Base-by-base conservation (phyloP, 2,888 invertebrate species). In the Epsilonema sp. region DNA sequence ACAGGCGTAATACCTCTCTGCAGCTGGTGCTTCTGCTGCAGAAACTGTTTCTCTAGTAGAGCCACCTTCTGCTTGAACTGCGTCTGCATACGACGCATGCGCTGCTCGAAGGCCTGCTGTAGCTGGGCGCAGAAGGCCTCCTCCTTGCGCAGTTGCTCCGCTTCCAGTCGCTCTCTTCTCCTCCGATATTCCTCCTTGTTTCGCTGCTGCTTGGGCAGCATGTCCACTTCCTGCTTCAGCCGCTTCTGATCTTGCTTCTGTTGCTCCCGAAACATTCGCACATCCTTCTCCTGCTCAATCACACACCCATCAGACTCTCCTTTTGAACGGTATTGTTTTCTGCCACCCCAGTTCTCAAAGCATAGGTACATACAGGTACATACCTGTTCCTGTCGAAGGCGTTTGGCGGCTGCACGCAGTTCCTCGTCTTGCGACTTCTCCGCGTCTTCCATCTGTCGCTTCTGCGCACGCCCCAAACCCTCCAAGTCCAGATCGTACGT, bases 401-500 rank as follows among this genome's bases (percentile, higher is more conserved):
- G 78, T 67, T 90, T 92, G 45, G 84, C 82, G 13, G 84, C 78
- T 46, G 78, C 74, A 19, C 86, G 74, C 51, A 92, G 71, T 60
- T 97, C 94, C 2, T 79, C 76, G 61, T 90, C 87, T 58, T 90
- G 85, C 58, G 80, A 79, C 40, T 79, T 78, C 67, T 92, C 92
- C 1, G 86, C 84, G 48, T 85, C 79, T 68, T 97, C 94, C 51
- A 92, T 83, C 58, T 82, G 78, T 54, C 81, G 80, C 49, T 87
- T 80, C 65, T 90, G 90, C 50, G 84, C 82, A 1, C 89, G 75
- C 47, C 81, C 79, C 50, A 92, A 71, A 42, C 78, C 75, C 51
- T 97, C 94, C 62, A 92, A 74, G 63, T 97, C 92, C 22, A 79
- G 75, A 63, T 97, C 94, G 66, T 85, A 92, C 16, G 81, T 81